Evolutionary conservation across 1,140 invertebrate species (phyloP).

Genomic region (Drosophila pandora): DNA sequence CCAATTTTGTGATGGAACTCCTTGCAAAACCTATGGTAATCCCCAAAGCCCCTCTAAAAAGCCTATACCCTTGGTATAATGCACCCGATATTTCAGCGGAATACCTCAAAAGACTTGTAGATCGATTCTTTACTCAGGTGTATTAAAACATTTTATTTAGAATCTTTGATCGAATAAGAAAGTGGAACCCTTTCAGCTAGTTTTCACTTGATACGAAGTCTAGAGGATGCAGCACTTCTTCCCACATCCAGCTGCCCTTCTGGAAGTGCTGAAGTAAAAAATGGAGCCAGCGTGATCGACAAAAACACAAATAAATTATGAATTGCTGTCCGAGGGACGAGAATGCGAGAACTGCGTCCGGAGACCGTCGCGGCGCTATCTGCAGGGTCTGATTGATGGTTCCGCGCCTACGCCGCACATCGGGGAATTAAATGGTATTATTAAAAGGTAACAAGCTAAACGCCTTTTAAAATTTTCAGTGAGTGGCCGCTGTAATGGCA

Average conservation of each 20-base stretch:
- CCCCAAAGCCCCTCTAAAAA: too few species aligned
- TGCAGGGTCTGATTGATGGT: constrained; percentile 69
- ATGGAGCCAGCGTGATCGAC: constrained; percentile 66
- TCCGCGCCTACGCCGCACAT: constrained; percentile 70
- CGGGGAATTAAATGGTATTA: constrained; percentile 78
- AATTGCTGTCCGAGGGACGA: constrained; percentile 49
- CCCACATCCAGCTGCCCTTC: constrained; percentile 46
- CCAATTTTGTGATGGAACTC: too few species aligned
- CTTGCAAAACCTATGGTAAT: too few species aligned
- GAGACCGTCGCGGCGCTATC: constrained; percentile 60
- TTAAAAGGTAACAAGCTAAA: constrained; percentile 81
- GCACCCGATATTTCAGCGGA: too few species aligned
- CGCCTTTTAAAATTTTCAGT: constrained; percentile 76
- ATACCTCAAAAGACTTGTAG: too few species aligned
- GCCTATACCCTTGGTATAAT: too few species aligned
- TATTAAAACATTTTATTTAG: too few species aligned
- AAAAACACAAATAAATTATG: constrained; percentile 73
- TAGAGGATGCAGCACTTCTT: constrained; percentile 1
- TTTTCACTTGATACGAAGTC: too few species aligned
- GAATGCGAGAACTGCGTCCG: constrained; percentile 9
- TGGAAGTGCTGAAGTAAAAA: constrained; percentile 54
- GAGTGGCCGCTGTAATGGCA: constrained; percentile 54
- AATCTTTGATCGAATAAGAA: too few species aligned
- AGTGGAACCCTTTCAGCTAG: too few species aligned
- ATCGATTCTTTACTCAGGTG: too few species aligned